Conservation (phyloP, 1,140 invertebrate species). For the Thaumatotibia leucotreta region DNA sequence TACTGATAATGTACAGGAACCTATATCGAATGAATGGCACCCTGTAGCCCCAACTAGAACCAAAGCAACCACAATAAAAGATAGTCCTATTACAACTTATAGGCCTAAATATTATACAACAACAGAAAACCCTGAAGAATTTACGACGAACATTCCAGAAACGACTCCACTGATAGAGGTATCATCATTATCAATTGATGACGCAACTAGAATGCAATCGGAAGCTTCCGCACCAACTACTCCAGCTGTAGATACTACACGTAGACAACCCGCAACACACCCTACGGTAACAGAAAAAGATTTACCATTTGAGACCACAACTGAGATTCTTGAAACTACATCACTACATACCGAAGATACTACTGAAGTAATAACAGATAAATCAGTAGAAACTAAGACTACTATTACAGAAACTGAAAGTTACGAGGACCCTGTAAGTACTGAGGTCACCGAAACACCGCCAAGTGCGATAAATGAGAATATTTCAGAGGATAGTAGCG, state of each 20-base stretch:
- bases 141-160: conserved; percentile 12
- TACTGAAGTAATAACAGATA: conserved; percentile 7
- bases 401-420: too few relatives aligned
- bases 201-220: not conserved
- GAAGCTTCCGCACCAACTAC: not conserved
- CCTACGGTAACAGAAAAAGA: conserved; percentile 19
- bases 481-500: conserved; percentile 50
- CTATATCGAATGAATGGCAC: conserved; percentile 37
- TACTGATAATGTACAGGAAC: conserved; percentile 26
- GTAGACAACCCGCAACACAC: not conserved
- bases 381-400: conserved; percentile 19
- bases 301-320: conserved; percentile 39
- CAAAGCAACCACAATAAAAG: conserved; percentile 40
- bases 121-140: conserved; percentile 16
- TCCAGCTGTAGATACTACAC: not conserved
- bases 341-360: conserved; percentile 47
- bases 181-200: not conserved
- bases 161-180: conserved; percentile 15
- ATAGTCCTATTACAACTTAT: conserved; percentile 59
- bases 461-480: conserved; percentile 27
- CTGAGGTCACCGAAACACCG: conserved; percentile 25
- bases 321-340: conserved; percentile 39
- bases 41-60: conserved; percentile 46
- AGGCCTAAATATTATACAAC: conserved; percentile 47
- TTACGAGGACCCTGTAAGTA: not conserved